Conservation (phyloP, 2,888 invertebrate species). For the Drosophila diplacantha region DNA sequence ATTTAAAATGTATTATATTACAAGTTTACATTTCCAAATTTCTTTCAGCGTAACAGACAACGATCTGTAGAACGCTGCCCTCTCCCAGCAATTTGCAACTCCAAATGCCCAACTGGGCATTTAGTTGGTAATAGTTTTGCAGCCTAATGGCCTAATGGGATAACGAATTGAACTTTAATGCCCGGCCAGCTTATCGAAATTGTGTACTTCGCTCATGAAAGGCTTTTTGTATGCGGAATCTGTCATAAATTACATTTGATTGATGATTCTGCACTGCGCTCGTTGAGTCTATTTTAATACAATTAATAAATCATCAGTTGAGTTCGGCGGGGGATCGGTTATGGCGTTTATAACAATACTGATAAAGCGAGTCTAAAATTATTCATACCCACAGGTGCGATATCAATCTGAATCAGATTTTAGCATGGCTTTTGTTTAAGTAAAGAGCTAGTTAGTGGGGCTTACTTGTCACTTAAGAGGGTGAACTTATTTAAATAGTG, state of each 20-base stretch:
- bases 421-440: neutral
- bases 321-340: slow-evolving; percentile 8
- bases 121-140: slow-evolving; percentile 35
- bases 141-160: slow-evolving; percentile 36
- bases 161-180: slow-evolving; percentile 39
- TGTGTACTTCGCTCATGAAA: neutral
- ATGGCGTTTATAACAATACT: neutral
- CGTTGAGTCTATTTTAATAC: slow-evolving; percentile 11
- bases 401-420: slow-evolving; percentile 15
- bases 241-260: slow-evolving; percentile 28
- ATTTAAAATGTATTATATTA: neutral
- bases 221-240: slow-evolving; percentile 10
- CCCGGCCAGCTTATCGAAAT: slow-evolving; percentile 18
- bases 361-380: slow-evolving; percentile 3
- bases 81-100: slow-evolving; percentile 30
- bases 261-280: slow-evolving; percentile 24
- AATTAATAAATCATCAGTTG: slow-evolving; percentile 36
- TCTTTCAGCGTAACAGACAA: neutral
- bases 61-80: slow-evolving; percentile 14
- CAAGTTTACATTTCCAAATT: neutral
- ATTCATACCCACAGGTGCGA: neutral
- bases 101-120: slow-evolving; percentile 30
- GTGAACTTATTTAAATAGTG: slow-evolving; percentile 5
- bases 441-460: neutral
- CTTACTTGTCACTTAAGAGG: neutral